phyloP scores from a whole-genome alignment of 2,888 invertebrate genomes.

The Nebria brevicollis region DNA sequence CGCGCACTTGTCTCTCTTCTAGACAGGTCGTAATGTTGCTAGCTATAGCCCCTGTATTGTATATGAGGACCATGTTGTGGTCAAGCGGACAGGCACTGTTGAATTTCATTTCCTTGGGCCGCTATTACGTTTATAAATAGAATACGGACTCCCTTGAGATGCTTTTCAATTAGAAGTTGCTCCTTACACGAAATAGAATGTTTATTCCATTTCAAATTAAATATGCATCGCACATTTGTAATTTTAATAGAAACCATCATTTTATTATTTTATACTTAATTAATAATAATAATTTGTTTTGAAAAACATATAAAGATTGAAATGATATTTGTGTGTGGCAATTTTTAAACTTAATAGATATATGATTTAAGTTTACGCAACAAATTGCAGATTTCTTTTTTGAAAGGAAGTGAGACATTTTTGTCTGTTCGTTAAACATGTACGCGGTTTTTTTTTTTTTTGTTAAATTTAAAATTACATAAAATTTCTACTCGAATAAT shows the following conservation, averaged over 20 bases:
- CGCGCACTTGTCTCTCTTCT: constrained; percentile 5
- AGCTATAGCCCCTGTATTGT: neutral
- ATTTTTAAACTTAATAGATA: neutral
- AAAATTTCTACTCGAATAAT: neutral
- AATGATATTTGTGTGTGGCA: neutral
- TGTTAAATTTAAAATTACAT: neutral
- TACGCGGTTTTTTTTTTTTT: neutral
- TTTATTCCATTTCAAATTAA: too few relatives aligned
- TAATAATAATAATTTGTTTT: too few relatives aligned
- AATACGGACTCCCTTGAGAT: neutral
- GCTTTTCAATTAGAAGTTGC: neutral
- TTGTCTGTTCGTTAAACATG: neutral
- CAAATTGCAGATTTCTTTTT: neutral
- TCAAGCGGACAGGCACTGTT: neutral
- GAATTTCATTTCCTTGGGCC: neutral
- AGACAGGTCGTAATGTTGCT: neutral
- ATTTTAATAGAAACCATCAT: too few relatives aligned
- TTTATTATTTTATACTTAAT: too few relatives aligned
- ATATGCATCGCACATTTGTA: too few relatives aligned
- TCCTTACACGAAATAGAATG: neutral
- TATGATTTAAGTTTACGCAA: neutral
- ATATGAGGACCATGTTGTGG: neutral
- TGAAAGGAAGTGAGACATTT: neutral
- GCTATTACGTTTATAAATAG: neutral
- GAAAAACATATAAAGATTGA: neutral